Percentiles rank a stretch among this genome's conserved stretches.
These are phyloP conservation scores for Archaeoteleia sp. DNA, from an alignment of 2,888 invertebrate species.

Conservation along the genomic window DNA sequence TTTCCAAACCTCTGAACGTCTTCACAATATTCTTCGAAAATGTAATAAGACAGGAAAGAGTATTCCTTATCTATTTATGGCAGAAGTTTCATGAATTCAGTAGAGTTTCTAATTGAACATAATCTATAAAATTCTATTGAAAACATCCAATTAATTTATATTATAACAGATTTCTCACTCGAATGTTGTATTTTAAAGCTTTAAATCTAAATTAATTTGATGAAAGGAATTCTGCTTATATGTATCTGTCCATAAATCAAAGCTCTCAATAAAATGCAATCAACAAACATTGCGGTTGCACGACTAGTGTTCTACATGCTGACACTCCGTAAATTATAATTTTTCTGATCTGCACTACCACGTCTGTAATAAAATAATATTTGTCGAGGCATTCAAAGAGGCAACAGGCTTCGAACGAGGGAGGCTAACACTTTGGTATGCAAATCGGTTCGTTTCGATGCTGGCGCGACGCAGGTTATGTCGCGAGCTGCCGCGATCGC, in stretches of 20 bases:
- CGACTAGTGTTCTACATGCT: constrained; percentile 26
- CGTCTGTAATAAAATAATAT: constrained; percentile 48
- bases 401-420: constrained; percentile 28
- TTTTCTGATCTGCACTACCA: constrained; percentile 44
- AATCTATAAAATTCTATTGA: no score
- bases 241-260: constrained; percentile 25
- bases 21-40: no score
- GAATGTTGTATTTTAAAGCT: no score
- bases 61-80: no score
- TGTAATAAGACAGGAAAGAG: no score
- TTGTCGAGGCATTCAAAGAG: constrained; percentile 22
- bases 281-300: constrained; percentile 38
- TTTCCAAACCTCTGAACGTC: constrained; percentile 4
- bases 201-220: no score
- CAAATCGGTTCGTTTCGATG: constrained; percentile 61
- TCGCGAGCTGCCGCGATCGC: constrained; percentile 57
- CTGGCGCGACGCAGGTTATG: constrained; percentile 53
- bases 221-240: no score
- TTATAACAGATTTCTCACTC: no score
- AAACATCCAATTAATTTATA: no score
- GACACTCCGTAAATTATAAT: constrained; percentile 45
- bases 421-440: constrained; percentile 57
- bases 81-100: no score
- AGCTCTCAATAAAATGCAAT: constrained; percentile 45
- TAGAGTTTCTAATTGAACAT: no score